Percentiles rank a stretch among this genome's conserved stretches.
Conservation (phyloP, 1,140 invertebrate species). For the Drosophila yakuba region DNA sequence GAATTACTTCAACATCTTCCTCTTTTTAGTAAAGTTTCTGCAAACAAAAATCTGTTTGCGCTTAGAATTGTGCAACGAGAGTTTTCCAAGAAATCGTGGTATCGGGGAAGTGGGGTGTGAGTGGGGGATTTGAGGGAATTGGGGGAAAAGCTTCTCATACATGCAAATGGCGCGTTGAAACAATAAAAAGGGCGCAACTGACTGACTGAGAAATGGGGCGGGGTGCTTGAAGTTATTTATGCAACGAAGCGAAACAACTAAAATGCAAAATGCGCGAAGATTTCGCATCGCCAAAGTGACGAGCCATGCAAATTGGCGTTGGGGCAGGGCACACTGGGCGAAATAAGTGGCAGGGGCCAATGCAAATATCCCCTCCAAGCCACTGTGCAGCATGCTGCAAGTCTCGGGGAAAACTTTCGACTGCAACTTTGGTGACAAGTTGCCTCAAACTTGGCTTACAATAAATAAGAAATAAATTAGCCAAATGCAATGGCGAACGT, state of each 20-base stretch:
- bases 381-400: conserved; percentile 36
- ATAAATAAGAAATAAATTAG: conserved; percentile 46
- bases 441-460: conserved; percentile 35
- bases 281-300: conserved; percentile 62
- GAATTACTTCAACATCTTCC: conserved; percentile 8
- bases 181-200: conserved; percentile 66
- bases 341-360: not conserved
- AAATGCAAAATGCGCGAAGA: conserved; percentile 73
- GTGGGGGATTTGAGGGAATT: not conserved
- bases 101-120: not conserved
- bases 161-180: conserved; percentile 69
- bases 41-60: conserved; percentile 70
- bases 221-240: conserved; percentile 67
- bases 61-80: conserved; percentile 60
- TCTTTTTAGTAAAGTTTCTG: conserved; percentile 40
- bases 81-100: conserved; percentile 4
- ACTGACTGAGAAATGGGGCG: conserved; percentile 23
- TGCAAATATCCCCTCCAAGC: not conserved
- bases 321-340: conserved; percentile 16
- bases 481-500: conserved; percentile 6
- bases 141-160: conserved; percentile 29
- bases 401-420: conserved; percentile 31
- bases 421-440: conserved; percentile 16
- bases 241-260: conserved; percentile 69
- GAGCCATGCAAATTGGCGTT: conserved; percentile 74